A percentile compares a stretch with the other conserved stretches of the same genome.
These are phyloP conservation scores for Paralvinella palmiformis DNA, from an alignment of 1,140 invertebrate genomes.

Conservation along the genomic window DNA sequence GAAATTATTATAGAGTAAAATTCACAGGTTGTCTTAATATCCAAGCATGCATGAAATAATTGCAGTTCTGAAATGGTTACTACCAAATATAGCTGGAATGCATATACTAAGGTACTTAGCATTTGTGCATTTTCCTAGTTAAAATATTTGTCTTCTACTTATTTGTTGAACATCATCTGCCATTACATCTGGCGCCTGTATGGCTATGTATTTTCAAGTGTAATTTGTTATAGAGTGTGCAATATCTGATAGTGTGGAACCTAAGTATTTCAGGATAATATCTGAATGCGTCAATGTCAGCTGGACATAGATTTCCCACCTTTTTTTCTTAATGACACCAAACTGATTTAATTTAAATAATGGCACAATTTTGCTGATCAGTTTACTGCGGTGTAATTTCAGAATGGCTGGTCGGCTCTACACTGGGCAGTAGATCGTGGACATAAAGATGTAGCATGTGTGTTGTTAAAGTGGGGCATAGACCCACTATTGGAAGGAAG, in stretches of 20 bases:
- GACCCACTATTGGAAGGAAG: slow-evolving; percentile 32
- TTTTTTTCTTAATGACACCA: neutral
- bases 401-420: slow-evolving; percentile 49
- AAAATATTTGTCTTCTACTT: no score
- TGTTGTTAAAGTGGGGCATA: slow-evolving; percentile 36
- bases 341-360: neutral
- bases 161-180: no score
- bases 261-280: neutral
- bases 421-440: slow-evolving; percentile 49
- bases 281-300: neutral
- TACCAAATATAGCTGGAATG: no score
- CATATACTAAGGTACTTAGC: no score
- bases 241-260: neutral
- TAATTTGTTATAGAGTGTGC: neutral
- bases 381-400: slow-evolving; percentile 15
- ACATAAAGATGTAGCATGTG: slow-evolving; percentile 40
- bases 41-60: no score
- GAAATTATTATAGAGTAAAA: no score
- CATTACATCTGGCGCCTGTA: no score
- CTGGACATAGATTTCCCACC: neutral
- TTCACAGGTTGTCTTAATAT: no score
- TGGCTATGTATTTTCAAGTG: neutral
- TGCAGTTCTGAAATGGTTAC: no score
- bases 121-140: no score
- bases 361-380: neutral